Percentiles rank a stretch among this genome's conserved stretches.
phyloP scores from a whole-genome alignment of 2,797 vertebrate species.

The Myripristis murdjan region DNA sequence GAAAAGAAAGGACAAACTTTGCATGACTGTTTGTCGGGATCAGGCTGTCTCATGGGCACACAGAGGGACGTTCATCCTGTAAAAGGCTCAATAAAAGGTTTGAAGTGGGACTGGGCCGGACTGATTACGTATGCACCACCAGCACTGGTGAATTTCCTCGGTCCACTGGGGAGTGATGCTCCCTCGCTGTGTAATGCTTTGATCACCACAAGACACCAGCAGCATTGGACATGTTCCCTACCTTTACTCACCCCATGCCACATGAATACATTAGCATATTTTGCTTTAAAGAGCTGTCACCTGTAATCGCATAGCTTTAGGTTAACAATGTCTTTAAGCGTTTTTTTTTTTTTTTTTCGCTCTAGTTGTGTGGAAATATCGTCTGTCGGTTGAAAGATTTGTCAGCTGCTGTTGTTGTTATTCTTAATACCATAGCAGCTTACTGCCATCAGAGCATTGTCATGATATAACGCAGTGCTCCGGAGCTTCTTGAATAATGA shows the following conservation, averaged over 20 bases:
- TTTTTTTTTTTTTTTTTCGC: slow-evolving; percentile 50
- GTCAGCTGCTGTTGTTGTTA: slow-evolving; percentile 28
- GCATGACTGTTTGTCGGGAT: slow-evolving; percentile 37
- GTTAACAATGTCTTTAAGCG: slow-evolving; percentile 62
- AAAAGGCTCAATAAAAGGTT: slow-evolving; percentile 69
- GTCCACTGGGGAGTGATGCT: slow-evolving; percentile 66
- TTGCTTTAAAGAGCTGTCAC: slow-evolving; percentile 54
- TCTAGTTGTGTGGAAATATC: slow-evolving; percentile 36
- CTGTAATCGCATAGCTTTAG: slow-evolving; percentile 47
- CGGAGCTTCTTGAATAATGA: slow-evolving; percentile 45
- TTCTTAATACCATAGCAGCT: slow-evolving; percentile 40
- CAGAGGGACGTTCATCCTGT: slow-evolving; percentile 56
- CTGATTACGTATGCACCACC: slow-evolving; percentile 71
- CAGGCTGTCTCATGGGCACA: slow-evolving; percentile 32
- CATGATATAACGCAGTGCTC: slow-evolving; percentile 12
- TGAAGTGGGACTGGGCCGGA: slow-evolving; percentile 45
- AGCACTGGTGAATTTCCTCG: slow-evolving; percentile 69
- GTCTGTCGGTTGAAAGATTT: slow-evolving; percentile 50
- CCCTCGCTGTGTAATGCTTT: slow-evolving; percentile 70
- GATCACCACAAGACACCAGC: slow-evolving; percentile 75
- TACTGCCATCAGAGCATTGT: slow-evolving; percentile 50
- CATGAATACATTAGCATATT: slow-evolving; percentile 70
- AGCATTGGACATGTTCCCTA: slow-evolving; percentile 61
- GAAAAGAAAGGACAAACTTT: slow-evolving; percentile 38
- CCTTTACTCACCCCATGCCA: slow-evolving; percentile 64